Evolutionary conservation across 2,888 invertebrate genomes (phyloP), one percentile per base, ranked within the genome.

Genomic region (Pardosa pseudoannulata): DNA sequence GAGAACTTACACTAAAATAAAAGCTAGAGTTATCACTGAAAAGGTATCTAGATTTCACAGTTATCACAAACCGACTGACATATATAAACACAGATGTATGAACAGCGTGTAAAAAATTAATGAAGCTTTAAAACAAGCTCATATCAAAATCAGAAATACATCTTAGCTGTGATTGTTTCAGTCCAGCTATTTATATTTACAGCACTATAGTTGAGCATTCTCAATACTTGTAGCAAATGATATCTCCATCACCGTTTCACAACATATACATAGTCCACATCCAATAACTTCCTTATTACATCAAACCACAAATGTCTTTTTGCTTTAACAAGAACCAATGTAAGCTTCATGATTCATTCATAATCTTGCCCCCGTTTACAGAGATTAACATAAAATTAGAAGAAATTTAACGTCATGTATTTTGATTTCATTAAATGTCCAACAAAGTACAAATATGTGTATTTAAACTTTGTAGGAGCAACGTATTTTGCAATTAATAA

Each of bases 71-170:
- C 62, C 19, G 56, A 74, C 70, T 76, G 68, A 73, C 68, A 70
- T 67, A 71, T 75, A 74, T 62, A 76, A 56, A 75, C 36, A 74
- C 62, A 65, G 27, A 65, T 65, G 29, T 62, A 74, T 68, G 70
- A 72, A 85, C 85, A 85, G 79, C 85, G 65, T 73, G 85, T 85
- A 85, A 67, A 85, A 85, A 85, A 85, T 85, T 85, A 79, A 79
- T 70, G 73, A 85, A 85, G 85, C 85, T 85, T 85, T 85, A 85
- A 85, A 85, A 85, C 85, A 85, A 85, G 85, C 85, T 85, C 79
- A 67, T 79, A 31, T 78, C 36, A 72, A 76, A 79, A 72, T 46
- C 67, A 79, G 67, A 76, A 76, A 36, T 76, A 78, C 64, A 72
- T 65, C 46, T 36, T 64, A 85, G 79, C 85, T 85, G 83, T 83